Evolutionary conservation across 2,113 vertebrate species (phyloP).

Genomic region (Amazona guildingii): DNA sequence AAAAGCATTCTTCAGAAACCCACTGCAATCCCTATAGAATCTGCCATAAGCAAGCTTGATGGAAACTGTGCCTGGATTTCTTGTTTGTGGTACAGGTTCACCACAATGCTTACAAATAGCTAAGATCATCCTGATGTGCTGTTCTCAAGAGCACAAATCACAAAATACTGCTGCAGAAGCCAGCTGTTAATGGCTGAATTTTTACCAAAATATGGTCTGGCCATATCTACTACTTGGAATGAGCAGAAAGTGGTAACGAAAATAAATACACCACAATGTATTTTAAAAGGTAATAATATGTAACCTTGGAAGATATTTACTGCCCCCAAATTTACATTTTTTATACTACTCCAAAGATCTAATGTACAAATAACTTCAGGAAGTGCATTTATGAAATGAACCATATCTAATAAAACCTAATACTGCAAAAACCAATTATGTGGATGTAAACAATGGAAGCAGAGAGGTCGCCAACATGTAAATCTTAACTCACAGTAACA

Average conservation of each 20-base stretch:
- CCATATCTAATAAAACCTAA: not conserved
- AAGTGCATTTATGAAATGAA: not conserved
- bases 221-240: not conserved
- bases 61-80: not conserved
- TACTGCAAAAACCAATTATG: not conserved
- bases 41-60: rapidly evolving
- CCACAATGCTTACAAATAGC: not conserved
- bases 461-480: not conserved
- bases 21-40: not conserved
- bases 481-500: not conserved
- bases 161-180: not conserved
- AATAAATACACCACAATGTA: not conserved
- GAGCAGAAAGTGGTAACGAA: not conserved
- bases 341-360: not conserved
- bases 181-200: not conserved
- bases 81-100: not conserved
- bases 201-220: not conserved
- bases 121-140: not conserved
- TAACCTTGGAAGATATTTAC: not conserved
- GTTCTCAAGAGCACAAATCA: not conserved
- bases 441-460: not conserved
- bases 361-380: not conserved
- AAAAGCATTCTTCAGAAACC: not conserved
- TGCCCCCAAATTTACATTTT: not conserved
- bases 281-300: not conserved